These are phyloP conservation scores for Epizoanthus ramosus DNA, from an alignment of 92 coral and sea anemone species.

Conservation along the genomic window DNA sequence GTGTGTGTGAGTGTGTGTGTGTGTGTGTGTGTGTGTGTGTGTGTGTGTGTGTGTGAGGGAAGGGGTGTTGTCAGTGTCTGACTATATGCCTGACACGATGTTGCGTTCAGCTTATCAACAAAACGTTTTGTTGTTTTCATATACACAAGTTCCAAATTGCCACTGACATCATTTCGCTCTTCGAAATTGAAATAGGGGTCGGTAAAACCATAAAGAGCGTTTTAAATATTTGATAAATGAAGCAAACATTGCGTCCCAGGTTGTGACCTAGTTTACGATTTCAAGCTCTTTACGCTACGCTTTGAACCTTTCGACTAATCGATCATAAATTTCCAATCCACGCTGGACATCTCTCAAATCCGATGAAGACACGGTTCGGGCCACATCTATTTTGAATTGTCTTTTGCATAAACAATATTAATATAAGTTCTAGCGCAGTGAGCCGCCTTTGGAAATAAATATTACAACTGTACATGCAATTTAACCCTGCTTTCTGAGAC, in stretches of 20 bases:
- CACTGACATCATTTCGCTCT: not conserved
- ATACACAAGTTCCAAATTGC: too few relatives aligned
- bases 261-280: not conserved
- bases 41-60: too few relatives aligned
- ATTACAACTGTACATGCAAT: not conserved
- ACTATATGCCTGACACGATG: too few relatives aligned
- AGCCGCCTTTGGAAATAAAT: not conserved
- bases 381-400: not conserved
- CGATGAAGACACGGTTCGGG: not conserved
- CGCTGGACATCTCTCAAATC: constrained; percentile 4
- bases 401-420: not conserved
- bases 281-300: not conserved
- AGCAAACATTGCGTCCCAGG: not conserved
- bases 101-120: too few relatives aligned
- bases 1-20: too few relatives aligned
- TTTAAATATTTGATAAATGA: not conserved
- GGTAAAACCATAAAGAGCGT: not conserved
- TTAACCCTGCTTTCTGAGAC: too few relatives aligned
- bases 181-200: not conserved
- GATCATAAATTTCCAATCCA: not conserved
- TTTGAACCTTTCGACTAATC: constrained; percentile 20
- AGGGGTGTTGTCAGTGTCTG: too few relatives aligned
- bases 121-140: too few relatives aligned
- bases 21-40: too few relatives aligned
- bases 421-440: not conserved